Percentiles rank a stretch among this genome's conserved stretches.
phyloP scores from a whole-genome alignment of 2,888 invertebrate genomes.

The Lottia scabra region DNA sequence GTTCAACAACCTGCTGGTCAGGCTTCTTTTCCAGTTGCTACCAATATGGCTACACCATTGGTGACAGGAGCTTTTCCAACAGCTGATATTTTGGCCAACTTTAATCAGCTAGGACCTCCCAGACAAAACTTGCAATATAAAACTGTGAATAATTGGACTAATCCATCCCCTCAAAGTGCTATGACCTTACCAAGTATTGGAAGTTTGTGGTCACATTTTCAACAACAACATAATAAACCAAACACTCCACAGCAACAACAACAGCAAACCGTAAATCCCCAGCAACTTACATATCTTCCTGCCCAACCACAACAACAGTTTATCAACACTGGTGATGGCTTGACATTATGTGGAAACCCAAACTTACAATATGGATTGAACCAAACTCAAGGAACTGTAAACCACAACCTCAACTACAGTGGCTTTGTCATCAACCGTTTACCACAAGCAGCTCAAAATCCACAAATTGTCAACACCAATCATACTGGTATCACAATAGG shows the following conservation, averaged over 20 bases:
- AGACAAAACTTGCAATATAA: slow-evolving; percentile 23
- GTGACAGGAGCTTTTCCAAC: slow-evolving; percentile 23
- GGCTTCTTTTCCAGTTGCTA: slow-evolving; percentile 17
- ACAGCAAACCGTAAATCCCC: slow-evolving; percentile 36
- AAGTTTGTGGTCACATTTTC: slow-evolving; percentile 45
- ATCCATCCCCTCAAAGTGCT: slow-evolving; percentile 22
- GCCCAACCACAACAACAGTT: slow-evolving; percentile 36
- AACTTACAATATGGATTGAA: not conserved
- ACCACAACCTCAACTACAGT: not conserved
- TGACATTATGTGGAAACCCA: not conserved
- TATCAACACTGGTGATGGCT: not conserved
- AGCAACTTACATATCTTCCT: slow-evolving; percentile 24
- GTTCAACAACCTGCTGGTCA: slow-evolving; percentile 13
- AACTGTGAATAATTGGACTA: slow-evolving; percentile 28
- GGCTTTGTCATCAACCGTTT: not conserved
- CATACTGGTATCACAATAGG: not conserved
- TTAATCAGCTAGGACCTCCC: slow-evolving; percentile 20
- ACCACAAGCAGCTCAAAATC: slow-evolving; percentile 1
- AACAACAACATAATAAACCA: slow-evolving; percentile 31
- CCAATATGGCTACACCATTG: slow-evolving; percentile 19
- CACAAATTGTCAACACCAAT: not conserved
- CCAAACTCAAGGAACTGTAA: not conserved
- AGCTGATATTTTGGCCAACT: slow-evolving; percentile 18
- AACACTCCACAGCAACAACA: slow-evolving; percentile 44
- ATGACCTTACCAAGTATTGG: slow-evolving; percentile 50